Evolutionary conservation across 2,888 invertebrate genomes (phyloP).

Genomic region (Cosmia pyralina): DNA sequence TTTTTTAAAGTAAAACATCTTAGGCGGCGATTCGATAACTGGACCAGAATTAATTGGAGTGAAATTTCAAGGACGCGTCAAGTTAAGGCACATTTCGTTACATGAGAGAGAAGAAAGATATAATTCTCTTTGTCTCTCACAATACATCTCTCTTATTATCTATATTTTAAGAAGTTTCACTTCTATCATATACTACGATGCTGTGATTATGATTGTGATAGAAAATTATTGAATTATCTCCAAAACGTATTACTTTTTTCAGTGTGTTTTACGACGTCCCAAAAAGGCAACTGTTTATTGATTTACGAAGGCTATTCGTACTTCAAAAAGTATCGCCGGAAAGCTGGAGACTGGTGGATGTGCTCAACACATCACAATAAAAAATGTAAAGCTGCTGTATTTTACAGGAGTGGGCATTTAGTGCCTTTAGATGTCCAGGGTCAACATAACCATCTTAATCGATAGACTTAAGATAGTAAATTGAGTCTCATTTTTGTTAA

Average conservation of each 20-base stretch:
- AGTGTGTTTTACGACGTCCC: background rate
- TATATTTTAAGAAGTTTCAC: no score
- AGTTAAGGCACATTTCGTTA: no score
- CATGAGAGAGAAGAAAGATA: no score
- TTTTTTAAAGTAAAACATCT: background rate
- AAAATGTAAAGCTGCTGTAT: conserved; percentile 16
- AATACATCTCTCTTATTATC: no score
- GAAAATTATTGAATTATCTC: background rate
- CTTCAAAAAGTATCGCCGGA: conserved; percentile 15
- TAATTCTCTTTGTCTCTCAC: no score
- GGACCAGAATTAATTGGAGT: no score
- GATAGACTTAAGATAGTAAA: background rate
- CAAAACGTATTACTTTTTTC: background rate
- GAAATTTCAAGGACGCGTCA: no score
- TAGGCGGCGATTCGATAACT: no score
- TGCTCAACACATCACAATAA: conserved; percentile 22
- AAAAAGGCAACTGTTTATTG: conserved; percentile 6
- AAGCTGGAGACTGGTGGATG: conserved; percentile 18
- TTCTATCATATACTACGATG: no score
- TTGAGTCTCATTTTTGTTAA: background rate
- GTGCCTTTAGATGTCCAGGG: background rate
- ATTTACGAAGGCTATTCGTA: conserved; percentile 12
- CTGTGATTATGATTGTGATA: no score
- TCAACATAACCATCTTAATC: background rate
- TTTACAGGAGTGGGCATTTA: background rate